Conservation (phyloP, 92 coral and sea anemone species). For the Meandrina meandrites region DNA sequence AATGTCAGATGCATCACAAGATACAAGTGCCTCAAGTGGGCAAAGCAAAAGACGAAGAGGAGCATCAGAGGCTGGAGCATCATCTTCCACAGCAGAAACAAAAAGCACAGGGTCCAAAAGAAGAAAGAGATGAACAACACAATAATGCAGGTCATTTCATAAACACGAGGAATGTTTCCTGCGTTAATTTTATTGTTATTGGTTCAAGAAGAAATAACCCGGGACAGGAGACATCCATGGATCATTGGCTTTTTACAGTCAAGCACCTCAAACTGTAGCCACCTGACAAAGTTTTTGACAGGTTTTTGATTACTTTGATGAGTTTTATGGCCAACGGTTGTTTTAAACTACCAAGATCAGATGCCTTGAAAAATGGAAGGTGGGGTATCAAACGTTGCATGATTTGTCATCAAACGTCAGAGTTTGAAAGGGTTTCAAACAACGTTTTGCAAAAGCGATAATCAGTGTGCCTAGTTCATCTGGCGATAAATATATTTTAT, state of each 20-base stretch:
- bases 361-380: too few species aligned
- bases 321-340: too few species aligned
- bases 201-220: background rate
- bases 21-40: conserved; percentile 10
- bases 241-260: background rate
- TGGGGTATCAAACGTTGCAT: too few species aligned
- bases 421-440: too few species aligned
- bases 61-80: conserved; percentile 3
- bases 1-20: conserved; percentile 7
- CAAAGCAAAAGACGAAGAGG: conserved; percentile 15
- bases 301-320: too few species aligned
- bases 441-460: too few species aligned
- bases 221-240: background rate
- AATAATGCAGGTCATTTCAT: background rate
- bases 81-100: conserved; percentile 10
- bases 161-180: background rate
- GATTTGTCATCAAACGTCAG: too few species aligned
- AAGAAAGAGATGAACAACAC: conserved; percentile 35
- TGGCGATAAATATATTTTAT: too few species aligned
- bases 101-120: conserved; percentile 43
- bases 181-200: background rate
- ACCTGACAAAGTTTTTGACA: too few species aligned
- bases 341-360: too few species aligned
- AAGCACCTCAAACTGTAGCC: too few species aligned
- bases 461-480: too few species aligned